A percentile compares a stretch with the other conserved stretches of the same genome.
phyloP scores from a whole-genome alignment of 2,888 invertebrate genomes.

The Reticulitermes lucifugus region DNA sequence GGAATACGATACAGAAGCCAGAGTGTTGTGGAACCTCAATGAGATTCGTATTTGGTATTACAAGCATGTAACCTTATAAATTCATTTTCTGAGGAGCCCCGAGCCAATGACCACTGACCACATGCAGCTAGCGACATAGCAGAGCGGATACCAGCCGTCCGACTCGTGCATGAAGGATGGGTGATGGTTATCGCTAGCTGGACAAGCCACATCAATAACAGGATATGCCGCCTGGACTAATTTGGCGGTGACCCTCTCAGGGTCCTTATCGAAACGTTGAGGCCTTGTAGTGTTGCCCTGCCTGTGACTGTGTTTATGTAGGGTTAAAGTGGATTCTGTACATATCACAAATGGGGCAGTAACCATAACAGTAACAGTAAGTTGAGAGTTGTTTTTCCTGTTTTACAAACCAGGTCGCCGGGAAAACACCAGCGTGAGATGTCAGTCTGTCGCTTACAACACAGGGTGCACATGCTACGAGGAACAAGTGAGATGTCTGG shows the following conservation, averaged over 20 bases:
- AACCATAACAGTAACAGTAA: background rate
- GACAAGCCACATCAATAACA: conserved; percentile 40
- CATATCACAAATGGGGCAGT: background rate
- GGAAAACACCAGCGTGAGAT: background rate
- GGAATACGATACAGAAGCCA: too few relatives aligned
- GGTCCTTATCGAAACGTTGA: conserved; percentile 37
- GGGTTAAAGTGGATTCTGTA: conserved; percentile 7
- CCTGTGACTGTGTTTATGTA: background rate
- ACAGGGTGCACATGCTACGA: too few relatives aligned
- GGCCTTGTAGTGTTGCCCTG: background rate
- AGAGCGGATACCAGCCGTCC: background rate
- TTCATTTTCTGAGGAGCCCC: too few relatives aligned
- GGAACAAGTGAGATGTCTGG: too few relatives aligned
- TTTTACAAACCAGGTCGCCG: conserved; percentile 2
- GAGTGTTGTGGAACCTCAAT: too few relatives aligned
- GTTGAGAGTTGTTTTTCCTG: background rate
- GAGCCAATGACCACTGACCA: too few relatives aligned
- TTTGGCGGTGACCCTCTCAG: conserved; percentile 7
- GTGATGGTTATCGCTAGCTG: conserved; percentile 22
- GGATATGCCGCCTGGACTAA: background rate
- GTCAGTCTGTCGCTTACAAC: too few relatives aligned
- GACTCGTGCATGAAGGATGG: conserved; percentile 36
- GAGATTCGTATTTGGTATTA: too few relatives aligned
- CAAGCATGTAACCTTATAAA: too few relatives aligned
- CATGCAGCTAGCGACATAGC: background rate